Evolutionary conservation across 2,113 vertebrate genomes (phyloP).

Genomic region (Dendropsophus ebraccatus): DNA sequence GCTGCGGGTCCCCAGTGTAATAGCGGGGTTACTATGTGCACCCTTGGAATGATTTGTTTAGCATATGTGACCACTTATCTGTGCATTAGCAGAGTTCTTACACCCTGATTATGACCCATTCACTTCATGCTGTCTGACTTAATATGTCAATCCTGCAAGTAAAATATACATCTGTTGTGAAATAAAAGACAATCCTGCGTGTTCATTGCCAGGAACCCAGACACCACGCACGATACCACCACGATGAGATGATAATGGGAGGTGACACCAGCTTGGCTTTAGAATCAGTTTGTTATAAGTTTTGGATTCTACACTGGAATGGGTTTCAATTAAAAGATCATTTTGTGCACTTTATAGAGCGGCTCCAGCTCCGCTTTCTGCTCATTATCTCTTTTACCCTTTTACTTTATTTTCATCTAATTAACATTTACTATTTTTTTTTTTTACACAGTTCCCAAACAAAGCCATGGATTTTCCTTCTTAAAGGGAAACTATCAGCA

Average conservation of each 20-base stretch:
- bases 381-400: slow-evolving; percentile 3
- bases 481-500: too few relatives aligned
- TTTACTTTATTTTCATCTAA: background rate
- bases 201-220: background rate
- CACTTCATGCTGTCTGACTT: background rate
- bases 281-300: background rate
- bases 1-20: background rate
- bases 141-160: background rate
- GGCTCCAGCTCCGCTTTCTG: background rate
- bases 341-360: background rate
- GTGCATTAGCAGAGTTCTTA: background rate
- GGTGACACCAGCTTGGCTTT: background rate
- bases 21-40: background rate
- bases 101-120: background rate
- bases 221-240: background rate
- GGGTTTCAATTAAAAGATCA: background rate
- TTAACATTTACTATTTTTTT: background rate
- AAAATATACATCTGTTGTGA: background rate
- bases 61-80: slow-evolving; percentile 1
- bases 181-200: background rate
- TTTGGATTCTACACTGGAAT: background rate
- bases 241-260: background rate
- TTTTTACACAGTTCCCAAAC: background rate
- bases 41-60: background rate
- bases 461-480: background rate